Percentiles rank a stretch among this genome's conserved stretches.
Conservation (phyloP, 2,888 invertebrate genomes). For the Allophyes oxyacanthae region DNA sequence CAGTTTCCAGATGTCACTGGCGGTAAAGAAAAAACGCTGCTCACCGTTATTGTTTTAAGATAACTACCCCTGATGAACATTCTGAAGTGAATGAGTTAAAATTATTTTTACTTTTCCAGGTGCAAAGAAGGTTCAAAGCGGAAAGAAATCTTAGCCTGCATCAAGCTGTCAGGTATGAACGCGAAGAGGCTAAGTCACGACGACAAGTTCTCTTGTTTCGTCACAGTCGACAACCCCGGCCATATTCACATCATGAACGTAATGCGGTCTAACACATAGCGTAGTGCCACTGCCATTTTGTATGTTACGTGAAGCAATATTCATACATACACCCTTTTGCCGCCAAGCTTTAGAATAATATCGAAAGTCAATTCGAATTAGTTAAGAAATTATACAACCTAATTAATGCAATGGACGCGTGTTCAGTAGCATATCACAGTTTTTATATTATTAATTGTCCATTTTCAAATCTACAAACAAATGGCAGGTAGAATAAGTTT, state of each 20-base stretch:
- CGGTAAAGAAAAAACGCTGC: too few species aligned
- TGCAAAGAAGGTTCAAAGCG: constrained; percentile 80
- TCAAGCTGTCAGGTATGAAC: constrained; percentile 83
- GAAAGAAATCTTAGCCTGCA: constrained; percentile 83
- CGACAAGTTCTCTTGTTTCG: constrained; percentile 88
- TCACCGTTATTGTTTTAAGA: too few species aligned
- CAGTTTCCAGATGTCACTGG: too few species aligned
- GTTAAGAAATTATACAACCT: too few species aligned
- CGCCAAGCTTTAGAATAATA: background rate
- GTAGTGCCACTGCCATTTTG: constrained; percentile 52
- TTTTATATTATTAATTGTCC: too few species aligned
- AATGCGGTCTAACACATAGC: constrained; percentile 70
- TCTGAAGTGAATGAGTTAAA: too few species aligned
- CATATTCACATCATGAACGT: constrained; percentile 90
- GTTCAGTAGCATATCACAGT: too few species aligned
- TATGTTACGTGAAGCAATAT: constrained; percentile 42
- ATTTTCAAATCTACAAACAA: too few species aligned
- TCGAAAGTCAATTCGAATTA: too few species aligned
- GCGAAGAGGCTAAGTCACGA: constrained; percentile 80
- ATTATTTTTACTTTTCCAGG: constrained; percentile 60
- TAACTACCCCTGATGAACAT: too few species aligned
- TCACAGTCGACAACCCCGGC: constrained; percentile 90
- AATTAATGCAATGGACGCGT: too few species aligned
- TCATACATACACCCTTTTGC: constrained; percentile 11
- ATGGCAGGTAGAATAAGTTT: too few species aligned